A percentile compares a stretch with the other conserved stretches of the same genome.
Evolutionary conservation across 2,113 vertebrate genomes (phyloP).

Genomic region (Dendropsophus ebraccatus): DNA sequence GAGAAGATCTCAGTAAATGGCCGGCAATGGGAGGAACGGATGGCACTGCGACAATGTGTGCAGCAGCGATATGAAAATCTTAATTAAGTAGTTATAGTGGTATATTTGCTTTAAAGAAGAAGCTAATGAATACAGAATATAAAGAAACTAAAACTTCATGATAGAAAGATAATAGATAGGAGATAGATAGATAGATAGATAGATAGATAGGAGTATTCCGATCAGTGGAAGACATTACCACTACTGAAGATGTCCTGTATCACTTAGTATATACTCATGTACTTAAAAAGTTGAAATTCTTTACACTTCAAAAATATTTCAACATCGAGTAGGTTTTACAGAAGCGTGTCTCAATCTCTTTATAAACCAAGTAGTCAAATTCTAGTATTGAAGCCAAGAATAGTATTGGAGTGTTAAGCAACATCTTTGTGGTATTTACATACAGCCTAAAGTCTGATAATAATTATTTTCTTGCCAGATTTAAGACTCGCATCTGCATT

Average conservation of each 20-base stretch:
- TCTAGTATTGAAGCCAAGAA: conserved; percentile 6
- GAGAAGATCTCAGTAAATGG: too few relatives aligned
- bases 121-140: background rate
- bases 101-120: too few relatives aligned
- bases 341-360: conserved; percentile 2
- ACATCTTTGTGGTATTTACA: background rate
- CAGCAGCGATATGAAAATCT: too few relatives aligned
- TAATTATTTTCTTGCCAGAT: background rate
- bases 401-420: background rate
- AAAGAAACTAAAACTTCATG: too few relatives aligned
- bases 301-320: background rate
- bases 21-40: too few relatives aligned
- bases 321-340: background rate
- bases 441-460: background rate
- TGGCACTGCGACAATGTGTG: too few relatives aligned
- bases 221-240: too few relatives aligned
- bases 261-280: too few relatives aligned
- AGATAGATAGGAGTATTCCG: background rate
- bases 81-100: too few relatives aligned
- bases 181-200: background rate
- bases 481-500: background rate
- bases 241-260: too few relatives aligned
- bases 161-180: background rate
- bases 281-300: background rate
- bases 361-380: conserved; percentile 26